Conservation (phyloP, 2,113 vertebrate species). For the Axis porcinus region DNA sequence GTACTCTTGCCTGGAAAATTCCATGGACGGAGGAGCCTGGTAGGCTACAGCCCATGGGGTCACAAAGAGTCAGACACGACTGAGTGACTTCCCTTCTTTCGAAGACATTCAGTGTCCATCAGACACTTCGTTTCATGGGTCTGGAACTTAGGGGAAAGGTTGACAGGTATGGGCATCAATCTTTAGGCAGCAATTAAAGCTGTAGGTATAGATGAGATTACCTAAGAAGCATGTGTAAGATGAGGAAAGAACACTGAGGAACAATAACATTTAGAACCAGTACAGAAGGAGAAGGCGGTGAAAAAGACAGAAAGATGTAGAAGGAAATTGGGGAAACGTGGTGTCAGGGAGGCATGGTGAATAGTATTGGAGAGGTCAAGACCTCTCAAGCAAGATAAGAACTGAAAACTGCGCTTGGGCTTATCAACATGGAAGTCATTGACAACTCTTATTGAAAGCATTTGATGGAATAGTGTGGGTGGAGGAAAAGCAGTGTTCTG, state of each 20-base stretch:
- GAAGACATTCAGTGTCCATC: background rate
- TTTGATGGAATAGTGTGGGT: background rate
- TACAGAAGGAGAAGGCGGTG: background rate
- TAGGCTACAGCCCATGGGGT: no score
- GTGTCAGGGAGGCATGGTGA: background rate
- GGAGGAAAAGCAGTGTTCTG: background rate
- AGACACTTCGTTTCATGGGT: background rate
- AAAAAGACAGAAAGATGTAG: background rate
- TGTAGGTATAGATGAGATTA: background rate
- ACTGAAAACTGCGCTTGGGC: background rate
- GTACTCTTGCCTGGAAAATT: no score
- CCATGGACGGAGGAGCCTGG: no score
- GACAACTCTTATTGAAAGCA: background rate
- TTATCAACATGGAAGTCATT: background rate
- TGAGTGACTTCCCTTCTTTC: no score
- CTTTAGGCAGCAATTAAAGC: background rate
- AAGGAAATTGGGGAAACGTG: background rate
- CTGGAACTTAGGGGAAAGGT: background rate
- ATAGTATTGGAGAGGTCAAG: background rate
- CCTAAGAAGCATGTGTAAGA: background rate
- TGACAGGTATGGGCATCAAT: background rate
- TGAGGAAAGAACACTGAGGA: background rate
- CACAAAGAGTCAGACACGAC: no score
- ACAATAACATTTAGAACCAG: background rate
- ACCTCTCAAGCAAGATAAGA: background rate